These are phyloP conservation scores for Cataglyphis livida DNA, from an alignment of 2,888 invertebrate genomes.

Conservation along the genomic window DNA sequence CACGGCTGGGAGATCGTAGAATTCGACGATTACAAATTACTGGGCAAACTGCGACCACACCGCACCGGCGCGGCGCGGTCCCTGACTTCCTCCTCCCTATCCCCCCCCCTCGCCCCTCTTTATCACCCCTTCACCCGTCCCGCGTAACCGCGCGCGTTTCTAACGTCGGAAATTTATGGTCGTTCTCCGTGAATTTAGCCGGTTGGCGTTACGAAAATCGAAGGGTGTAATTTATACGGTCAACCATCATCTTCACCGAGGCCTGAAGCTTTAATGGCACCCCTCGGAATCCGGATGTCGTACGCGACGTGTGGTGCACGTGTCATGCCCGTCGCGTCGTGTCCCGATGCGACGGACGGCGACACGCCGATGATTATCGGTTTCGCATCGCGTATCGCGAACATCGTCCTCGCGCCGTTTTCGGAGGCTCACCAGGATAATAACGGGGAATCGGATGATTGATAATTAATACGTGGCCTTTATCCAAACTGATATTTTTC, in stretches of 20 bases:
- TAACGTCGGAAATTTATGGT: constrained; percentile 70
- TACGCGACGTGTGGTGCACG: constrained; percentile 37
- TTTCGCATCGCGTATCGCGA: constrained; percentile 12
- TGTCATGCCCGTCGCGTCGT: constrained; percentile 36
- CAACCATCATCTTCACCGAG: constrained; percentile 69
- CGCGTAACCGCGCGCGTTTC: constrained; percentile 56
- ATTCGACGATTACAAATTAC: constrained; percentile 66
- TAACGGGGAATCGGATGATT: not conserved
- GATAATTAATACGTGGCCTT: constrained; percentile 11
- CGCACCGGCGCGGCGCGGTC: constrained; percentile 34
- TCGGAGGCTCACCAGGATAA: not conserved
- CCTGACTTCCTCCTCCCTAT: not conserved
- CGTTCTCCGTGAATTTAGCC: constrained; percentile 69
- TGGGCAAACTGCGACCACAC: constrained; percentile 60
- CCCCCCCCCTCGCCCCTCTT: no score
- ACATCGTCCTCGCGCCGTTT: not conserved
- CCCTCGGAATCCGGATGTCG: constrained; percentile 49
- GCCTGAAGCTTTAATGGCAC: constrained; percentile 68
- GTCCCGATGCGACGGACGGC: constrained; percentile 30
- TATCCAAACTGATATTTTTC: constrained; percentile 11
- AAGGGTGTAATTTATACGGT: constrained; percentile 72
- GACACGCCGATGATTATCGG: constrained; percentile 51
- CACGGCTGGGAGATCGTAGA: constrained; percentile 43
- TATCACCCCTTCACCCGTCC: not conserved
- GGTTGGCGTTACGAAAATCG: constrained; percentile 71